phyloP scores from a whole-genome alignment of 2,797 vertebrate species.

The Anolis apletophallus region DNA sequence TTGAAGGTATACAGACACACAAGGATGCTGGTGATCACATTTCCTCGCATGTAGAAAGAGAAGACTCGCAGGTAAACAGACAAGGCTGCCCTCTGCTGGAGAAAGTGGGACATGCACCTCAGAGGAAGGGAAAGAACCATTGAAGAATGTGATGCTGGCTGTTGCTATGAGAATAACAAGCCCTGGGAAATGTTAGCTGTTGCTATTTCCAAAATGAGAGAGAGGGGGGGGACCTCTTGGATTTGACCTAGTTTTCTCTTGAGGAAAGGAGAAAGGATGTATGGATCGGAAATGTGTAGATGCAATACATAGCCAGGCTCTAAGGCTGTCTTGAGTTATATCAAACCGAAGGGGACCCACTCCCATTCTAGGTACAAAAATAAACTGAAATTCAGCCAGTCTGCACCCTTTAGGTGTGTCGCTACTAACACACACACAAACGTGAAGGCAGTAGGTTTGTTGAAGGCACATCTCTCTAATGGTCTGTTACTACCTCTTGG shows the following conservation, averaged over 20 bases:
- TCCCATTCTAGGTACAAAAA: no score
- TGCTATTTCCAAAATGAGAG: not conserved
- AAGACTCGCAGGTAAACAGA: not conserved
- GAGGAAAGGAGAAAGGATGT: not conserved
- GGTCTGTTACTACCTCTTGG: no score
- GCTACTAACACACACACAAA: no score
- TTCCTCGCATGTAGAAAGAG: not conserved
- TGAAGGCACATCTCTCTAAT: no score
- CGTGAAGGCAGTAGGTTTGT: no score
- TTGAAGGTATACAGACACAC: not conserved
- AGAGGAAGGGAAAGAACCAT: not conserved
- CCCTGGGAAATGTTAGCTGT: not conserved
- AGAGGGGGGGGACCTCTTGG: not conserved
- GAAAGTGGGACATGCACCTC: not conserved
- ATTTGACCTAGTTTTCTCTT: not conserved
- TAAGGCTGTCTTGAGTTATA: not conserved
- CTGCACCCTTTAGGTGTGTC: no score
- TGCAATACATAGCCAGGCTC: not conserved
- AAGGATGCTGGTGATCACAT: not conserved
- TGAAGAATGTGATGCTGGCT: not conserved
- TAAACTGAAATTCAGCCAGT: no score
- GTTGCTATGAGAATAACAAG: not conserved
- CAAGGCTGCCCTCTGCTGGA: constrained; percentile 1
- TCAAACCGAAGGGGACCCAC: not conserved
- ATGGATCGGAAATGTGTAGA: not conserved